Conservation (phyloP, 2,797 vertebrate species). For the Hydrocynus forskahlii region DNA sequence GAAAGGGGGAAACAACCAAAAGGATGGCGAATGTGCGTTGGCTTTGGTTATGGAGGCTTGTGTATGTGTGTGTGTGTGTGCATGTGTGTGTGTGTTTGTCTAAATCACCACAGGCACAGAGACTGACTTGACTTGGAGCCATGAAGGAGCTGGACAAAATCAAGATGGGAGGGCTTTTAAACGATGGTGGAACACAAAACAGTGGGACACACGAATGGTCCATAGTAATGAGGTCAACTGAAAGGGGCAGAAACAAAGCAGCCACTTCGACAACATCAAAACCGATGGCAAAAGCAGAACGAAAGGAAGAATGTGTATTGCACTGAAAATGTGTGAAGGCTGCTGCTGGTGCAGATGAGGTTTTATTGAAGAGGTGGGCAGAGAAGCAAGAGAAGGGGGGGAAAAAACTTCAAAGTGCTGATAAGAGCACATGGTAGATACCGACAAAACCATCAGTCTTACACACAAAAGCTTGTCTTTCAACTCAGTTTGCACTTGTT, state of each 20-base stretch:
- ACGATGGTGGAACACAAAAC: constrained; percentile 54
- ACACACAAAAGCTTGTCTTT: constrained; percentile 42
- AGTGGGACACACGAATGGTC: constrained; percentile 67
- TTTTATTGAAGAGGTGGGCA: constrained; percentile 73
- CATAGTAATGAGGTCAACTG: constrained; percentile 76
- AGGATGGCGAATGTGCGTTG: constrained; percentile 75
- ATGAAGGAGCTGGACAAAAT: constrained; percentile 50
- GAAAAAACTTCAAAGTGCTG: constrained; percentile 60
- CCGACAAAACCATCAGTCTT: constrained; percentile 65
- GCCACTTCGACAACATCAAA: constrained; percentile 70
- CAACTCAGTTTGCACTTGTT: constrained; percentile 23
- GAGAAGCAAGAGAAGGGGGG: constrained; percentile 65
- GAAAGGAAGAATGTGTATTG: constrained; percentile 51
- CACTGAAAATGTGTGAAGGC: constrained; percentile 60
- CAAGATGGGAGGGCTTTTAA: constrained; percentile 45
- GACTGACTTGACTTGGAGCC: constrained; percentile 46
- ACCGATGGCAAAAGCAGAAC: constrained; percentile 59
- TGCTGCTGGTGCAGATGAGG: constrained; percentile 72
- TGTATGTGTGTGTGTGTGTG: constrained; percentile 27
- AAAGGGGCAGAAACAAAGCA: constrained; percentile 76
- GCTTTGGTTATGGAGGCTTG: constrained; percentile 74
- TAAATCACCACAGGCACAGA: constrained; percentile 59
- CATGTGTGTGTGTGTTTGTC: constrained; percentile 45
- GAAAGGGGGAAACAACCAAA: constrained; percentile 70
- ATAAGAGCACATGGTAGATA: constrained; percentile 73